Conservation (phyloP, 2,888 invertebrate genomes). For the Brassicogethes aeneus region DNA sequence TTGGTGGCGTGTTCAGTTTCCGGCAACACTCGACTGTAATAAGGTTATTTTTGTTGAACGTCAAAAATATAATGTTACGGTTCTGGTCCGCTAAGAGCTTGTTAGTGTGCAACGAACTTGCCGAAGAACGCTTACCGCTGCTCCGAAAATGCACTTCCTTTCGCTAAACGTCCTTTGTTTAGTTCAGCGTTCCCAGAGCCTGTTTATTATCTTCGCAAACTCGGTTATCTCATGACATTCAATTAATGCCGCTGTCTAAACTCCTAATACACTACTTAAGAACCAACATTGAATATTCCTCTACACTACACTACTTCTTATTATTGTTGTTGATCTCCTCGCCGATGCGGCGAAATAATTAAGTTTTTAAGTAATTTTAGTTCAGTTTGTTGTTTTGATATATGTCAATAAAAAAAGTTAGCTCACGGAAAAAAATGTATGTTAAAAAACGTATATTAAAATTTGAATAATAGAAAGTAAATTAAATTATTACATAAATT, state of each 20-base stretch:
- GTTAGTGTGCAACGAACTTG: neutral
- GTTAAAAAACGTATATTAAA: too few relatives aligned
- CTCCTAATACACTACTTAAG: constrained; percentile 1
- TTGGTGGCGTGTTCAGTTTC: too few relatives aligned
- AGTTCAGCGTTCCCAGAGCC: neutral
- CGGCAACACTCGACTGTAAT: neutral
- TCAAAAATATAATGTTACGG: neutral
- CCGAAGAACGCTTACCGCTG: neutral
- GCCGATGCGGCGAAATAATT: neutral
- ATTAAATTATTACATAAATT: too few relatives aligned
- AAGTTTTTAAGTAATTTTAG: neutral
- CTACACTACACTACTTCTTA: neutral
- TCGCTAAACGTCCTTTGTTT: constrained; percentile 1
- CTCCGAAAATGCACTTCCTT: neutral
- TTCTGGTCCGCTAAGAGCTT: neutral
- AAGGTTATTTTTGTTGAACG: neutral
- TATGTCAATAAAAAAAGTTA: neutral
- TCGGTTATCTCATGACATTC: neutral
- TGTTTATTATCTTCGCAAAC: neutral
- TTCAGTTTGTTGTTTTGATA: neutral
- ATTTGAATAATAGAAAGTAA: too few relatives aligned
- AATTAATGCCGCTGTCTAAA: constrained; percentile 1
- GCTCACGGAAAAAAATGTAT: too few relatives aligned
- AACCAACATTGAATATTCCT: neutral
- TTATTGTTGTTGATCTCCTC: neutral